Base-by-base conservation (phyloP, 2,888 invertebrate genomes). In the Boloria selene region DNA sequence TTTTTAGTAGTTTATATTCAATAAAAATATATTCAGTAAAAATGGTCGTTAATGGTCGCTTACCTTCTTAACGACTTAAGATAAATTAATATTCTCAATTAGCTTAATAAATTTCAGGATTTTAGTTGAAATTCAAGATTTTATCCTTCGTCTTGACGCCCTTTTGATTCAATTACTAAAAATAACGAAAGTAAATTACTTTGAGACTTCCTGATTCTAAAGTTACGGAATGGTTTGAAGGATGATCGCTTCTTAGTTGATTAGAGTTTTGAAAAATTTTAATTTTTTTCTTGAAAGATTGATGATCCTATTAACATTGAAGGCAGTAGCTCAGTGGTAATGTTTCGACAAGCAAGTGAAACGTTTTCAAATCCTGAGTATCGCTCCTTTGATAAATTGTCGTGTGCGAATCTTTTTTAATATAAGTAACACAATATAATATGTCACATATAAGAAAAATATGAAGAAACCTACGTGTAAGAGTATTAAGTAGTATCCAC, bases 101-200 rank as follows among this genome's bases (percentile, higher is more conserved):
- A 59, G 7, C 14, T 31, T 49, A 49, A 47, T 26, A 49, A 59
- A 47, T 31, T 31, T 31, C 5, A 17, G 49, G 14, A 49, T 17
- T 59, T 38, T 31, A 49, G 14, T 49, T 59, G 31, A 10, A 59
- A 59, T 31, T 18, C 17, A 26, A 31, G 7, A 31, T 44, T 26
- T 31, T 13, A 22, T 45, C 45, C 44, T 45, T 22, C n/a, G 49
- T 59, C 49, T 58, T 58, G 31, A 47, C 49, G 47, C 17, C 13
- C 22, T 50, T 47, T 31, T 49, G 31, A 59, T 59, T 59, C 47
- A 59, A 59, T 50, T 59, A 59, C 17, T 22, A 22, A 45, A 26
- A 56, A 56, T 45, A n/a, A 59, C 49, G 59, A 49, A 59, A 59
- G 49, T 59, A 47, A 59, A 47, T 59, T 59, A 59, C 45, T 56